Percentiles rank a stretch among this genome's conserved stretches.
These are phyloP conservation scores for Atherinomorus stipes DNA, from an alignment of 2,113 vertebrate species.

Conservation along the genomic window DNA sequence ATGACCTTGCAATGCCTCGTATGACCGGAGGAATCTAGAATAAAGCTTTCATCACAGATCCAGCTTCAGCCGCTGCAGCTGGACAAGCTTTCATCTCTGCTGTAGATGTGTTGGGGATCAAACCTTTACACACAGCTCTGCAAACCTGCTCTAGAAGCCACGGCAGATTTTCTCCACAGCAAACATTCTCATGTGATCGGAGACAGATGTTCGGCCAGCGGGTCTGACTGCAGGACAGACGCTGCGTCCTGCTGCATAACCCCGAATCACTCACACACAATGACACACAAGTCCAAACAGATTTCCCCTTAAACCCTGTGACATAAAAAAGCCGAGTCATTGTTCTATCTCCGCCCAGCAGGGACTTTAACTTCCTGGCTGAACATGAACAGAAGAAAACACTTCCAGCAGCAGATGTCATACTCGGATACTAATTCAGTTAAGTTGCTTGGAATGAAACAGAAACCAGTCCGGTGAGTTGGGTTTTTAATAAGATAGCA, in stretches of 20 bases:
- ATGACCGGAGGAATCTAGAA: too few species aligned
- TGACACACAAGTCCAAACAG: constrained; percentile 25
- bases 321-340: too few species aligned
- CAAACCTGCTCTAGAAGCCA: too few species aligned
- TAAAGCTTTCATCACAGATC: too few species aligned
- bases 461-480: not conserved
- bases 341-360: constrained; percentile 6
- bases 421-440: not conserved
- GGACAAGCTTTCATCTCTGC: too few species aligned
- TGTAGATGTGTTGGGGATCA: not conserved
- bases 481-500: not conserved
- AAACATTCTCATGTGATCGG: constrained; percentile 23
- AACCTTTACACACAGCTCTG: not conserved
- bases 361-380: constrained; percentile 13
- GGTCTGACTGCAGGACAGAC: constrained; percentile 24
- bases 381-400: too few species aligned
- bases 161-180: constrained; percentile 23
- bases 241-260: constrained; percentile 23
- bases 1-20: too few species aligned
- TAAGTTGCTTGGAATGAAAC: not conserved
- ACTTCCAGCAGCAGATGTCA: not conserved
- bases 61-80: too few species aligned
- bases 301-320: constrained; percentile 28
- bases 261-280: constrained; percentile 14
- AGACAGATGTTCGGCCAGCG: constrained; percentile 56